Evolutionary conservation across 2,888 invertebrate species (phyloP).

Genomic region (Eilema depressum): DNA sequence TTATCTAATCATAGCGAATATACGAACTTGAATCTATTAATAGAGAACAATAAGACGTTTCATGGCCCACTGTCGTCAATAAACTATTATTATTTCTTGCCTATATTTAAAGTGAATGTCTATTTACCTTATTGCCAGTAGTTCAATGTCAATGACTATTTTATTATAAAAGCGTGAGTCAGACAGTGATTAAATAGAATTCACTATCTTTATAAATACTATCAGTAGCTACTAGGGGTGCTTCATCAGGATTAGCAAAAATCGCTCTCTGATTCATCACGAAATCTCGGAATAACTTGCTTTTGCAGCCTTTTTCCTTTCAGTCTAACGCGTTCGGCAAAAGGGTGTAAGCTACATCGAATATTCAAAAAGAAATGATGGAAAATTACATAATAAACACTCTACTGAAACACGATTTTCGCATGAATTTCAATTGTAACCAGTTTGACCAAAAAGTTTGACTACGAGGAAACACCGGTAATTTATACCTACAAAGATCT

Average conservation of each 20-base stretch:
- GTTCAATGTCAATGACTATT: constrained; percentile 49
- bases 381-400: no score
- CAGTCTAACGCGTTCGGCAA: background rate
- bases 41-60: background rate
- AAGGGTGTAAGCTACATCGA: no score
- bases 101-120: constrained; percentile 10
- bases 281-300: background rate
- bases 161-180: constrained; percentile 25
- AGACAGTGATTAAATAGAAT: constrained; percentile 32
- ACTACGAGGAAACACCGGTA: no score
- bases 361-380: no score
- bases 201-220: constrained; percentile 16
- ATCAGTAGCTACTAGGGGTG: constrained; percentile 14
- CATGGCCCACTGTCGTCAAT: background rate
- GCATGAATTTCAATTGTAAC: no score
- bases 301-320: background rate
- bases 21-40: background rate
- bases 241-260: background rate
- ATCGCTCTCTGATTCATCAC: background rate
- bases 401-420: no score
- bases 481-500: no score
- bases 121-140: constrained; percentile 27
- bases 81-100: background rate
- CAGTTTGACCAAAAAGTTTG: no score
- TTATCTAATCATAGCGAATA: background rate